Base-by-base conservation (phyloP, 2,113 vertebrate genomes). In the Phycodurus eques region DNA sequence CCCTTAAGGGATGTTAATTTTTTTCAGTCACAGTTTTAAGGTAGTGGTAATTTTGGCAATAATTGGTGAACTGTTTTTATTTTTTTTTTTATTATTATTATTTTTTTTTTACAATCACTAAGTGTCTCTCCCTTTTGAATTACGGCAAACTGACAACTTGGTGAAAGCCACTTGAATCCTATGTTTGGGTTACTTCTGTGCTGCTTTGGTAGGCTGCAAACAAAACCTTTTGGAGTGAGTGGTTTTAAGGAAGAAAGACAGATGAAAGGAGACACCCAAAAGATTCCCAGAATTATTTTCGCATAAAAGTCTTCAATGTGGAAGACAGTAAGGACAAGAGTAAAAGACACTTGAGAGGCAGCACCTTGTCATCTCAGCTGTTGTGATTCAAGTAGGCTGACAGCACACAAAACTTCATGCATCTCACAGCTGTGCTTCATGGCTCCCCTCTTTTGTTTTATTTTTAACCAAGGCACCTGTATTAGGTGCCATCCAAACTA, bases 331-430 rank as follows among this genome's bases (percentile, higher is more conserved):
- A 60, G 70, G 75, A 78, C 83, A 74, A 72, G 56, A 74, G 74
- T 65, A 70, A 75, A 73, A 78, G 74, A 46, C 71, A 78, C 76
- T 75, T 71, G 35, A 78, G 57, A 78, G 70, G 64, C 63, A 68
- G 70, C 67, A 63, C 68, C 85, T 74, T 89, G 92, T 92, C 92
- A 89, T 92, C 90, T 95, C 95, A 95, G 94, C 95, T 96, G 94
- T 93, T 92, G 90, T 72, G 91, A 91, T 95, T 93, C 91, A 90
- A 85, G 82, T 43, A 67, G 90, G 84, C 92, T 91, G 92, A 90
- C 89, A 92, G 85, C 91, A 91, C 84, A 88, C 1, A 79, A 84
- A 92, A 90, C 90, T 91, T 77, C 67, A 85, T 87, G 87, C 80
- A 81, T 90, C 91, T 83, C 88, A 91, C 94, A 95, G 92, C 94